Base-by-base conservation (phyloP, 2,888 invertebrate genomes). In the Callyntrura sp. region DNA sequence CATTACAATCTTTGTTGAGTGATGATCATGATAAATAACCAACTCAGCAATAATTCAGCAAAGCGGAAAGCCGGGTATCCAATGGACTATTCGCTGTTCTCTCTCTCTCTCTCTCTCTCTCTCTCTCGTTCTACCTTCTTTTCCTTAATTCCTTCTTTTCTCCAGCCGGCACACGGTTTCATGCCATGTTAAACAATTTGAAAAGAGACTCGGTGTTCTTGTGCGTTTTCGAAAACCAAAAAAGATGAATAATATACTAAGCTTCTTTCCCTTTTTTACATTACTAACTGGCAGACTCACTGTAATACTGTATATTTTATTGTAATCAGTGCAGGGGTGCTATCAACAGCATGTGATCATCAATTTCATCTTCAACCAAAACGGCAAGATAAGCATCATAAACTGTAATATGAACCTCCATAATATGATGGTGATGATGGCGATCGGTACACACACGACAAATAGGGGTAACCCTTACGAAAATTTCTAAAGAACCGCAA, bases 111-210 rank as follows among this genome's bases (percentile, higher is more conserved):
- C 48, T 12, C 9, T 78, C 35, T 57, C 57, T 73, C 57, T 28
- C 48, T 12, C 9, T 78, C 35, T 57, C 57, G 55, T 57, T 28
- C 57, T 55, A 65, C 9, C 9, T 78, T 35, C 45, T 51, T 78
- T 85, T 85, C 55, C 85, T 70, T 85, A 85, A 85, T 85, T 85
- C 85, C 84, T 62, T 62, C 57, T 85, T 85, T 85, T 78, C 85
- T 85, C 85, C 85, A 85, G 85, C 78, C 85, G 85, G 78, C 62
- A 81, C 73, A 60, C 73, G 84, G 85, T 90, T 90, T 90, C 90
- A 90, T 82, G 86, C 78, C 45, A 90, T 82, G 86, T 85, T 90
- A 82, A 55, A 86, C 90, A 85, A 83, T n/a, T 12, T 90, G 85
- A 90, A 90, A 81, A 55, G 82, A 65, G 70, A 12, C 62, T 82